Evolutionary conservation across 2,113 vertebrate genomes (phyloP).

Genomic region (Felis chaus): DNA sequence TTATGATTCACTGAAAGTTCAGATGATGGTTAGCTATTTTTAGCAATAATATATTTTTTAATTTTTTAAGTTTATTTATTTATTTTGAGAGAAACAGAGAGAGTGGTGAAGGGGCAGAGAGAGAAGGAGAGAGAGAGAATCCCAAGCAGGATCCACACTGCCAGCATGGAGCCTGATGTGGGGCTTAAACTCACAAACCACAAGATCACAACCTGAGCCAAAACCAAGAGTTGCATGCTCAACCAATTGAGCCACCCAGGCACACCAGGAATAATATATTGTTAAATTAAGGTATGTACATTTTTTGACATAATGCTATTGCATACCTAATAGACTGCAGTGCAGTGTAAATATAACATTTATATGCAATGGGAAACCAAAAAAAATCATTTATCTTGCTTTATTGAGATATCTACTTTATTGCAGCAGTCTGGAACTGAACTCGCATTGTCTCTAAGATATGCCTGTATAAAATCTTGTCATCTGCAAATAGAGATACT

Average conservation of each 20-base stretch:
- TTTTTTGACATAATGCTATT: neutral
- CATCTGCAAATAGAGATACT: neutral
- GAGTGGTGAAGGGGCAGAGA: too few species aligned
- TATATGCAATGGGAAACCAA: neutral
- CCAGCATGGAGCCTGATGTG: too few species aligned
- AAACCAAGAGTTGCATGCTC: too few species aligned
- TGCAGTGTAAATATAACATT: neutral
- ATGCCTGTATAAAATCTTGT: neutral
- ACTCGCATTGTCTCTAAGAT: neutral
- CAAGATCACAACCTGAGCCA: too few species aligned
- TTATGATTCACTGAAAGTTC: neutral
- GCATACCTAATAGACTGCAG: neutral
- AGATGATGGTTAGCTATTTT: neutral
- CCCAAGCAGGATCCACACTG: too few species aligned
- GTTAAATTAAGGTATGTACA: neutral
- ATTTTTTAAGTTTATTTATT: too few species aligned
- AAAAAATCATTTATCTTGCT: neutral
- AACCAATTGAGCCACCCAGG: too few species aligned
- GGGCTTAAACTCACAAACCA: too few species aligned
- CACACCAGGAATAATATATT: neutral
- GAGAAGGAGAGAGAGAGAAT: too few species aligned
- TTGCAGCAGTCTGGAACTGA: neutral
- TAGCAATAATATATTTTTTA: neutral
- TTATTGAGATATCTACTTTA: neutral
- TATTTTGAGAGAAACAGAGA: too few species aligned